Percentiles rank a stretch among this genome's conserved stretches.
Conservation (phyloP, 2,888 invertebrate genomes). For the Eupithecia vulgata region DNA sequence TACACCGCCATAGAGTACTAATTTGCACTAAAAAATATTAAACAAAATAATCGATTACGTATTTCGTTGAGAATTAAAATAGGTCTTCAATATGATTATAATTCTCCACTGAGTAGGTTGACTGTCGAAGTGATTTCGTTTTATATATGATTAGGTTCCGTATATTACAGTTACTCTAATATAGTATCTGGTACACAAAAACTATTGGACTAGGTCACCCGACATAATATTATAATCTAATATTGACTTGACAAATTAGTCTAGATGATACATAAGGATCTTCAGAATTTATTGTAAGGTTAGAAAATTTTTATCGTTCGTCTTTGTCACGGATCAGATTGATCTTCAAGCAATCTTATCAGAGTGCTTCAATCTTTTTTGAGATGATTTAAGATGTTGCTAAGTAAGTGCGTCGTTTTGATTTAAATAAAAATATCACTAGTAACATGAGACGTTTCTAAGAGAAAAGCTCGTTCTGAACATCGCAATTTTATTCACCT, state of each 20-base stretch:
- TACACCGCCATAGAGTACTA: too few species aligned
- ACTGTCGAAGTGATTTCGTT: background rate
- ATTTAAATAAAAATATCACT: background rate
- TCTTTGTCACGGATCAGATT: constrained; percentile 27
- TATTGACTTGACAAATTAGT: background rate
- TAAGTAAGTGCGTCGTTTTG: background rate
- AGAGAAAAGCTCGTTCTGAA: too few species aligned
- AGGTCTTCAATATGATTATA: too few species aligned
- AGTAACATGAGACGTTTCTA: background rate
- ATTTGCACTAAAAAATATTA: too few species aligned
- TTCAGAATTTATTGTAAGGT: constrained; percentile 20
- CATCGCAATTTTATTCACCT: too few species aligned
- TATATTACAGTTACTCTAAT: too few species aligned
- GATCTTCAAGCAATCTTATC: constrained; percentile 37
- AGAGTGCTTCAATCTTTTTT: constrained; percentile 30
- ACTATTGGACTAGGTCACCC: background rate
- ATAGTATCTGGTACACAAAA: background rate
- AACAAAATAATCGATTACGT: too few species aligned
- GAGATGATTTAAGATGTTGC: constrained; percentile 16
- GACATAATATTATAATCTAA: background rate
- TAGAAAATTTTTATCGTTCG: constrained; percentile 35
- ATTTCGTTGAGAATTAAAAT: too few species aligned
- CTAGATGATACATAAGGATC: background rate
- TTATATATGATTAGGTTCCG: too few species aligned
- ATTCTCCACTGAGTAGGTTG: background rate